Evolutionary conservation across 30 jellyfish, hydroid and myxozoan species (phyloP).

Genomic region (Chironex yamaguchii): DNA sequence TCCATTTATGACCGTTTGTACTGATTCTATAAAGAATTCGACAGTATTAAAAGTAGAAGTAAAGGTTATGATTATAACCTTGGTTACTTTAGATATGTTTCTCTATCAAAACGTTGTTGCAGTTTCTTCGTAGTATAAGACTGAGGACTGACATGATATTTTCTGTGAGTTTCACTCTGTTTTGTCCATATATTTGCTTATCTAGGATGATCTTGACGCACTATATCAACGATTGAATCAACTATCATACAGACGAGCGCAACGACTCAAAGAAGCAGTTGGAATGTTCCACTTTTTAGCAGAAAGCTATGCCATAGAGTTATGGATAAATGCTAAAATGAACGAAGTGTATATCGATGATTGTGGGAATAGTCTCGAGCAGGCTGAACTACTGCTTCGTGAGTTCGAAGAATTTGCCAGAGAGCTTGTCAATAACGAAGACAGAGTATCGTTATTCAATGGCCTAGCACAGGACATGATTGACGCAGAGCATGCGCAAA

Average conservation of each 20-base stretch:
- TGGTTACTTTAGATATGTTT: background rate
- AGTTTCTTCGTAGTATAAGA: too few species aligned
- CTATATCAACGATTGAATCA: too few species aligned
- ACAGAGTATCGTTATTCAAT: slow-evolving; percentile 5
- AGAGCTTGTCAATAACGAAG: slow-evolving; percentile 15
- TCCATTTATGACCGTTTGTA: too few species aligned
- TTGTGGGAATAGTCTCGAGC: slow-evolving; percentile 11
- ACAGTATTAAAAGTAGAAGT: too few species aligned
- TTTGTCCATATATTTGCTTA: too few species aligned
- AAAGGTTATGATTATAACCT: background rate
- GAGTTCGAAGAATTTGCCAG: slow-evolving; percentile 8
- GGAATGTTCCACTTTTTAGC: slow-evolving; percentile 28
- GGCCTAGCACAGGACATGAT: background rate
- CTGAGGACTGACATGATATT: too few species aligned
- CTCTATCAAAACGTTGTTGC: too few species aligned
- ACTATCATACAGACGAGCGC: slow-evolving; percentile 18
- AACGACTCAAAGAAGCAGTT: slow-evolving; percentile 26
- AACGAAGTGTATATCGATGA: slow-evolving; percentile 10
- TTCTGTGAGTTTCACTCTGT: too few species aligned
- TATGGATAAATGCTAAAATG: slow-evolving; percentile 61
- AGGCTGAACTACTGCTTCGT: slow-evolving; percentile 29
- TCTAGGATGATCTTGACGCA: too few species aligned
- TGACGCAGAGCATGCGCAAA: background rate
- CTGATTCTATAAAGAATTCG: too few species aligned
- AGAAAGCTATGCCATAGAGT: background rate